Percentiles rank a stretch among this genome's conserved stretches.
Conservation (phyloP, 2,888 invertebrate genomes). For the Netelia inedita region DNA sequence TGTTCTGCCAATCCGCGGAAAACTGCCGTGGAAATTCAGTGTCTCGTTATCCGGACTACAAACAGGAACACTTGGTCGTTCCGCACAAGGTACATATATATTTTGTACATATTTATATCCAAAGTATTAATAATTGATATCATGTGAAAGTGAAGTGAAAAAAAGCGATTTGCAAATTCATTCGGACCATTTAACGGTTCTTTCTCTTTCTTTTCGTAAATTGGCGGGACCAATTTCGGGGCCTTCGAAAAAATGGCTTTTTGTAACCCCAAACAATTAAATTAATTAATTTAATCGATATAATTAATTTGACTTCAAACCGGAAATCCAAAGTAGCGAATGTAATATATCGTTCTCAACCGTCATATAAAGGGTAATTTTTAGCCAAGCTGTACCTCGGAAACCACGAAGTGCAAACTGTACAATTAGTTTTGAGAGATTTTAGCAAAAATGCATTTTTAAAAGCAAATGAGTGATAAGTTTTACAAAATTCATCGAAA, state of each 20-base stretch:
- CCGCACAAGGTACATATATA: conserved; percentile 35
- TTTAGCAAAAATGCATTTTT: neutral
- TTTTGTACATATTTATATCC: neutral
- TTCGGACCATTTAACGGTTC: neutral
- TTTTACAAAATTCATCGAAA: too few species aligned
- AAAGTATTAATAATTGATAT: neutral
- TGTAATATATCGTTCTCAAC: neutral
- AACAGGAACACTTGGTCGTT: conserved; percentile 43
- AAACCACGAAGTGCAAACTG: conserved; percentile 9
- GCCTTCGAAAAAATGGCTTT: too few species aligned
- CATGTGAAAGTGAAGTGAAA: neutral
- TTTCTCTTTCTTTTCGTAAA: too few species aligned
- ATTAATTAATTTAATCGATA: too few species aligned
- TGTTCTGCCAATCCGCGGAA: conserved; percentile 41
- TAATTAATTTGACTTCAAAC: neutral
- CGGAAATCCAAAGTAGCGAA: neutral
- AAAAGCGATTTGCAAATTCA: neutral
- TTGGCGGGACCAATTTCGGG: too few species aligned
- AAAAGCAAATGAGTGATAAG: too few species aligned
- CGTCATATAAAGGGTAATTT: conserved; percentile 14
- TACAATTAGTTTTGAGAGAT: conserved; percentile 2
- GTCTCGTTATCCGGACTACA: conserved; percentile 57
- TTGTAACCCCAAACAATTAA: too few species aligned
- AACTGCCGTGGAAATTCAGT: conserved; percentile 63
- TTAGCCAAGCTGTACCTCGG: conserved; percentile 9